Percentiles rank a stretch among this genome's conserved stretches.
Conservation (phyloP, 2,797 vertebrate genomes). For the Leucoraja ocellata region DNA sequence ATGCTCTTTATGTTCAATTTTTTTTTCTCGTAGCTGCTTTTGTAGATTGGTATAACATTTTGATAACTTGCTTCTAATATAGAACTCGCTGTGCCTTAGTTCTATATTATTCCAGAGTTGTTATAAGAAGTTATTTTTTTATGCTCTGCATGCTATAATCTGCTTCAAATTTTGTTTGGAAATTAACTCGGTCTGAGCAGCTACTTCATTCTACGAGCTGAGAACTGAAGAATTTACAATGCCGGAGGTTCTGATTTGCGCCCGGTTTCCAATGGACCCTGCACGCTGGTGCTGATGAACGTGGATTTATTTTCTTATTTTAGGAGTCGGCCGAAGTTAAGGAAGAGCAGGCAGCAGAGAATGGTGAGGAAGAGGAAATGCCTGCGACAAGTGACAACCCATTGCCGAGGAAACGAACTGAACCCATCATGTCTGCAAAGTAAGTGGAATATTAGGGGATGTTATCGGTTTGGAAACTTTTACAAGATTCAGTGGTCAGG, state of each 20-base stretch:
- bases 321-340: constrained; percentile 47
- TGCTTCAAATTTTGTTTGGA: background rate
- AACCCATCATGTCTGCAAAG: constrained; percentile 83
- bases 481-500: background rate
- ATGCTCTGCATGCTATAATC: background rate
- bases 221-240: background rate
- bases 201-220: background rate
- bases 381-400: constrained; percentile 47
- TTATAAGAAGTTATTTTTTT: background rate
- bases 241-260: background rate
- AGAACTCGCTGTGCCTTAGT: background rate
- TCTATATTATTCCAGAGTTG: background rate
- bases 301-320: constrained; percentile 23
- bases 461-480: background rate
- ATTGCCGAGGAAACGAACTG: constrained; percentile 72
- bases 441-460: constrained; percentile 47
- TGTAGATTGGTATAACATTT: background rate
- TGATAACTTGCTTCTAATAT: too few relatives aligned
- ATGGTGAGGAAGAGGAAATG: constrained; percentile 42
- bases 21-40: too few relatives aligned
- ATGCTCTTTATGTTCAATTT: background rate
- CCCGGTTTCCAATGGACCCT: background rate
- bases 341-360: constrained; percentile 45
- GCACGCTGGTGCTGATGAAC: background rate
- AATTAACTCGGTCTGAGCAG: background rate